Percentiles rank a stretch among this genome's conserved stretches.
Evolutionary conservation across 2,888 invertebrate genomes (phyloP).

Genomic region (Calliphora vomitoria): DNA sequence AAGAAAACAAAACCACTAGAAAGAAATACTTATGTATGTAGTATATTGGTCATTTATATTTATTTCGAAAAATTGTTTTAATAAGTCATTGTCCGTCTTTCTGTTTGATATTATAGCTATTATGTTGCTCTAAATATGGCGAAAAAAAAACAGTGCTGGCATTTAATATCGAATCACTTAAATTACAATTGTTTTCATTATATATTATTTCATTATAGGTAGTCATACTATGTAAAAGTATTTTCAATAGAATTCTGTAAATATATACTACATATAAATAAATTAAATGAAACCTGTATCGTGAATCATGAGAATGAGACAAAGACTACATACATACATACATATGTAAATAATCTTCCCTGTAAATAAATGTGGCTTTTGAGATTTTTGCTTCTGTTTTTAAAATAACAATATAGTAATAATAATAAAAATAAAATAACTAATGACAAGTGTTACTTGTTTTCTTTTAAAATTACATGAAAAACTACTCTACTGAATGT

Average conservation of each 20-base stretch:
- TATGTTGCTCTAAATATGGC: conserved; percentile 62
- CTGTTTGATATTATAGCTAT: conserved; percentile 25
- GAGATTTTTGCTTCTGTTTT: not conserved
- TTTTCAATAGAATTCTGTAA: conserved; percentile 20
- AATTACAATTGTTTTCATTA: not conserved
- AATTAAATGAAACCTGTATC: conserved; percentile 24
- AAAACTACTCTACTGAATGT: no score
- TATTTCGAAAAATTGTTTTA: not conserved
- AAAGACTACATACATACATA: not conserved
- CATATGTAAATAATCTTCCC: not conserved
- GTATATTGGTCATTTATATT: conserved; percentile 24
- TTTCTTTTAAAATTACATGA: no score
- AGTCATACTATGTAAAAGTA: conserved; percentile 1
- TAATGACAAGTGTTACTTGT: no score
- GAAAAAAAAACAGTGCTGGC: conserved; percentile 42
- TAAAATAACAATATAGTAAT: no score
- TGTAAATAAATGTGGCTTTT: not conserved
- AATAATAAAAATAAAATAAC: no score
- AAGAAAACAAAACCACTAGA: conserved; percentile 5
- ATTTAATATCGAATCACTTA: conserved; percentile 49
- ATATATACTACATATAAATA: conserved; percentile 13
- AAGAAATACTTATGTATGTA: not conserved
- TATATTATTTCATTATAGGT: not conserved
- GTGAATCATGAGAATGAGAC: conserved; percentile 18
- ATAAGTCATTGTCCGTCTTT: conserved; percentile 14